Percentiles rank a stretch among this genome's conserved stretches.
These are phyloP conservation scores for Numenius arquata DNA, from an alignment of 2,113 vertebrate genomes.

Conservation along the genomic window DNA sequence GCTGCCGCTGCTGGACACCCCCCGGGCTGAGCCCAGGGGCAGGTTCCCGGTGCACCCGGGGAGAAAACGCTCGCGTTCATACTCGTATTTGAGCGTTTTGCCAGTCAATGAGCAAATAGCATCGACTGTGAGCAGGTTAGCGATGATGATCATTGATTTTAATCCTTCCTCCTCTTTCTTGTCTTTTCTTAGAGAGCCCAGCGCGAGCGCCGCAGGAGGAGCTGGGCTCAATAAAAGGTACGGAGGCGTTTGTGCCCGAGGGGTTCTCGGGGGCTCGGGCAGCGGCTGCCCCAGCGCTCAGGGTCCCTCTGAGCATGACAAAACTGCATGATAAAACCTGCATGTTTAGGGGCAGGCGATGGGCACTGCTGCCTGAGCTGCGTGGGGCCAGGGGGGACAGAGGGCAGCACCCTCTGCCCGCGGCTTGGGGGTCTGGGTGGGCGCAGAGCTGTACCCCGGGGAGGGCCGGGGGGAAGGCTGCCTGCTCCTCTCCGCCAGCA, in stretches of 20 bases:
- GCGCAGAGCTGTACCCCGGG: rapidly evolving
- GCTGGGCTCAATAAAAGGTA: constrained; percentile 73
- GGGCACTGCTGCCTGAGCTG: background rate
- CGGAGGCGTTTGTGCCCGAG: background rate
- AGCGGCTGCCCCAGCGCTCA: background rate
- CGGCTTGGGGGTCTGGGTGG: rapidly evolving
- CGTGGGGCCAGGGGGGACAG: rapidly evolving
- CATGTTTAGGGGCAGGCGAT: background rate
- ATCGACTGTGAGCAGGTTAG: background rate
- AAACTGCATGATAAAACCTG: background rate
- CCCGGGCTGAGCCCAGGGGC: background rate
- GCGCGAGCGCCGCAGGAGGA: constrained; percentile 29
- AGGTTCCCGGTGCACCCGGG: background rate
- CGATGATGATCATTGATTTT: background rate
- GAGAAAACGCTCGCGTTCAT: rapidly evolving
- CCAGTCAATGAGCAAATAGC: background rate
- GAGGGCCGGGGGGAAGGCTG: background rate
- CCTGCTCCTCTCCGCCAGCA: background rate
- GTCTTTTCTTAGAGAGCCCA: constrained; percentile 61
- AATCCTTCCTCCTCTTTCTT: constrained; percentile 51
- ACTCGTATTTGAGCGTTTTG: background rate
- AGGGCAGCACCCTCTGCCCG: background rate
- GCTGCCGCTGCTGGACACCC: background rate
- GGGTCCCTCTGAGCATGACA: background rate
- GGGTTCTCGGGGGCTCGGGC: background rate